phyloP scores from a whole-genome alignment of 2,113 vertebrate genomes.

The Rhinolophus sinicus region DNA sequence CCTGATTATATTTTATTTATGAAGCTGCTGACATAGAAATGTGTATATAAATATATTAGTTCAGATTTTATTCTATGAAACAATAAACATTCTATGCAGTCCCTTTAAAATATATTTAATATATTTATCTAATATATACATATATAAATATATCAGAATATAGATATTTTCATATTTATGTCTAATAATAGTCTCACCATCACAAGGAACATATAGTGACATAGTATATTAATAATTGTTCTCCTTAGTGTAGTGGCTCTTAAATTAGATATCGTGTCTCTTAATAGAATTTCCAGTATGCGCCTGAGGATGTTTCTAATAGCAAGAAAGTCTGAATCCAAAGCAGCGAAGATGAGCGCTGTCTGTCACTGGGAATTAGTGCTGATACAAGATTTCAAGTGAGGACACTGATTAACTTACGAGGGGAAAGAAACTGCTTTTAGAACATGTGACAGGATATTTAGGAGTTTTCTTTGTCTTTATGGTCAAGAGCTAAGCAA shows the following conservation, averaged over 20 bases:
- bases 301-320: neutral
- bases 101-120: neutral
- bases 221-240: neutral
- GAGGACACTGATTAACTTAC: neutral
- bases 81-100: neutral
- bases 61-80: neutral
- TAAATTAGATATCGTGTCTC: neutral
- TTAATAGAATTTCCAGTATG: neutral
- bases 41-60: neutral
- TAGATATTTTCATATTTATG: neutral
- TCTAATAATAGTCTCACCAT: neutral
- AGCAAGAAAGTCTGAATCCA: neutral
- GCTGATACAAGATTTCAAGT: constrained; percentile 18
- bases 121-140: neutral
- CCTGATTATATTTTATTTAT: neutral
- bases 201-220: neutral
- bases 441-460: neutral
- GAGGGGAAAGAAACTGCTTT: neutral
- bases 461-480: neutral
- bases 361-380: constrained; percentile 1
- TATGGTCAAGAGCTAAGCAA: neutral
- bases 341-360: neutral
- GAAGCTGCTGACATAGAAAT: neutral
- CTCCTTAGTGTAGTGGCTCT: neutral
- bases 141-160: neutral